Evolutionary conservation across 2,888 invertebrate species (phyloP).

Genomic region (Morpho deidamia): DNA sequence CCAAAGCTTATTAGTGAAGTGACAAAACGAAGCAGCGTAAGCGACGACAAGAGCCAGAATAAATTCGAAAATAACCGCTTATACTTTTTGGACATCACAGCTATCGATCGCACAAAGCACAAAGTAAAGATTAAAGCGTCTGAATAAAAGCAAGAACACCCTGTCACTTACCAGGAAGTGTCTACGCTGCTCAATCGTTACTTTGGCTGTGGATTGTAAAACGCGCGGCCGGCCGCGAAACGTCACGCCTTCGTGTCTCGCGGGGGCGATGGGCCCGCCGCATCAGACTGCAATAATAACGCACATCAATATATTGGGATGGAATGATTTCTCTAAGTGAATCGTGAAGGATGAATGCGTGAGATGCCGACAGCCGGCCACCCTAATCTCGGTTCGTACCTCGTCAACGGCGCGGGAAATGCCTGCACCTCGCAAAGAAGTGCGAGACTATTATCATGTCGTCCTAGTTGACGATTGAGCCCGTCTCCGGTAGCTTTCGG

Average conservation of each 20-base stretch:
- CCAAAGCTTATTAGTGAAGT: constrained; percentile 1
- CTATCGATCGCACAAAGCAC: constrained; percentile 65
- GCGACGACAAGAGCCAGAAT: constrained; percentile 16
- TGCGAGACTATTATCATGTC: constrained; percentile 71
- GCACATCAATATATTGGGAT: constrained; percentile 68
- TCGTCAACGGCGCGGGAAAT: constrained; percentile 86
- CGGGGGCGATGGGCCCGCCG: constrained; percentile 61
- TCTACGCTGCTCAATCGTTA: constrained; percentile 74
- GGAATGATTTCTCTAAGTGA: constrained; percentile 65
- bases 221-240: constrained; percentile 73
- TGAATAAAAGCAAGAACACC: constrained; percentile 74
- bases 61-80: constrained; percentile 14
- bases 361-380: constrained; percentile 62
- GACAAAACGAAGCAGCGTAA: constrained; percentile 14
- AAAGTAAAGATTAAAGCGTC: constrained; percentile 77
- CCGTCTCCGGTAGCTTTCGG: constrained; percentile 82
- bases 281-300: constrained; percentile 73
- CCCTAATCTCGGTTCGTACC: constrained; percentile 73
- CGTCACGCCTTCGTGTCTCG: constrained; percentile 71
- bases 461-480: constrained; percentile 76
- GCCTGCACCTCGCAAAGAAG: constrained; percentile 89
- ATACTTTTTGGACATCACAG: constrained; percentile 27
- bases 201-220: constrained; percentile 67
- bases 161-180: constrained; percentile 77
- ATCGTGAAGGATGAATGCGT: constrained; percentile 73